Conservation (phyloP, 1,140 invertebrate species). For the Grapholita molesta region DNA sequence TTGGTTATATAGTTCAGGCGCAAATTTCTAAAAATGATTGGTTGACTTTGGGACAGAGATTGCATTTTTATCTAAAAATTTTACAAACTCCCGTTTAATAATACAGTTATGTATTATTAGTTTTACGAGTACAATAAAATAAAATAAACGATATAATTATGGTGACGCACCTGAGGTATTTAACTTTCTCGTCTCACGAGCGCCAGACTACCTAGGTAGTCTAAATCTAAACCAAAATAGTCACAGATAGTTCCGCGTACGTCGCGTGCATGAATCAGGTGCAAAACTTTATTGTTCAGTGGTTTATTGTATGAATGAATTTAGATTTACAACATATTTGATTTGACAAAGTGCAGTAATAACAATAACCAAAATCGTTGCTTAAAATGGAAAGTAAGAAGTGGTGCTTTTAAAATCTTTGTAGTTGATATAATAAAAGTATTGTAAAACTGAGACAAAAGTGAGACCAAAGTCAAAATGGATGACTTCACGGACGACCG, state of each 20-base stretch:
- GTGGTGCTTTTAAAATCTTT: not conserved
- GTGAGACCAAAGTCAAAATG: constrained; percentile 2
- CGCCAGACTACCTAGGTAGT: constrained; percentile 50
- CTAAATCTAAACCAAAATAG: constrained; percentile 69
- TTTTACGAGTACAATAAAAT: no score
- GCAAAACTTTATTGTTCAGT: constrained; percentile 44
- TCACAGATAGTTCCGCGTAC: constrained; percentile 63
- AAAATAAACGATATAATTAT: not conserved
- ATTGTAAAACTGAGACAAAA: not conserved
- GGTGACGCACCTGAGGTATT: constrained; percentile 21
- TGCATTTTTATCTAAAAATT: no score
- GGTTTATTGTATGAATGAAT: constrained; percentile 13
- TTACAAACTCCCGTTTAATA: no score
- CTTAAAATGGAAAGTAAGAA: not conserved
- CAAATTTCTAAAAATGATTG: no score
- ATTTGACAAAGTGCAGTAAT: not conserved
- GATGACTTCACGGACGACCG: constrained; percentile 19
- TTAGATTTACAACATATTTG: not conserved
- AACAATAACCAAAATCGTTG: not conserved
- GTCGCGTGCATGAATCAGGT: constrained; percentile 60
- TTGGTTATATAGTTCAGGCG: no score
- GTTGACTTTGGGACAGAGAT: no score
- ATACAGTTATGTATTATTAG: no score
- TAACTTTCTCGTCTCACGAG: constrained; percentile 65
- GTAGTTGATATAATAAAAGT: not conserved